Evolutionary conservation across 2,888 invertebrate species (phyloP).

Genomic region (Diploptera punctata): DNA sequence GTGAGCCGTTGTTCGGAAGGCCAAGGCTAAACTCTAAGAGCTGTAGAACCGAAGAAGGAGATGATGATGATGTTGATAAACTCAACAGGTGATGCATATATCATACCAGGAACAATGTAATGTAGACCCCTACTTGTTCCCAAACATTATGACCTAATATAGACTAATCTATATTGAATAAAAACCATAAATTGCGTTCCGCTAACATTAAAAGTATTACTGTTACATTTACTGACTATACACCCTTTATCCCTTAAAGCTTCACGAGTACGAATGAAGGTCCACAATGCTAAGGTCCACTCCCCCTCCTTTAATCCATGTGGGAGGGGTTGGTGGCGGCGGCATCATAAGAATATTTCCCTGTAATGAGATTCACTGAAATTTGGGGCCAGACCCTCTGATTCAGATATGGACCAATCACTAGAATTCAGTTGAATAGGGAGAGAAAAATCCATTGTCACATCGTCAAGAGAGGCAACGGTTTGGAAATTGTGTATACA

Average conservation of each 20-base stretch:
- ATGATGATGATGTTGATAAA: too few relatives aligned
- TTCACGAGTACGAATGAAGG: constrained; percentile 9
- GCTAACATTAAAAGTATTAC: too few relatives aligned
- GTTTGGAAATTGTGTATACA: constrained; percentile 22
- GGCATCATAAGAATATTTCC: neutral
- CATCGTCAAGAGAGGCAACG: constrained; percentile 34
- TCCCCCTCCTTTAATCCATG: constrained; percentile 3
- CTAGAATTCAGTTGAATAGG: neutral
- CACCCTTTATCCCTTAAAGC: neutral
- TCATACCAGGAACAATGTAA: too few relatives aligned
- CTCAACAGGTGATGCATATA: too few relatives aligned
- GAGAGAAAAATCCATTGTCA: constrained; percentile 32
- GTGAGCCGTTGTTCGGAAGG: too few relatives aligned
- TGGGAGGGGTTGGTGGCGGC: neutral
- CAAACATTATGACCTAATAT: too few relatives aligned
- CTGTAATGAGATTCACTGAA: constrained; percentile 21
- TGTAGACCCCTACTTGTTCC: too few relatives aligned
- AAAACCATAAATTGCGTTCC: too few relatives aligned
- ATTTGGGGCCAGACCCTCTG: constrained; percentile 16
- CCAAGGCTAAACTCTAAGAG: too few relatives aligned
- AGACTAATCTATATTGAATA: too few relatives aligned
- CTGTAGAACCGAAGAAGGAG: too few relatives aligned
- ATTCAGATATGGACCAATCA: constrained; percentile 25
- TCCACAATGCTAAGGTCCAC: constrained; percentile 17
- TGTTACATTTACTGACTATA: neutral